Base-by-base conservation (phyloP, 2,113 vertebrate species). In the Perognathus longimembris region DNA sequence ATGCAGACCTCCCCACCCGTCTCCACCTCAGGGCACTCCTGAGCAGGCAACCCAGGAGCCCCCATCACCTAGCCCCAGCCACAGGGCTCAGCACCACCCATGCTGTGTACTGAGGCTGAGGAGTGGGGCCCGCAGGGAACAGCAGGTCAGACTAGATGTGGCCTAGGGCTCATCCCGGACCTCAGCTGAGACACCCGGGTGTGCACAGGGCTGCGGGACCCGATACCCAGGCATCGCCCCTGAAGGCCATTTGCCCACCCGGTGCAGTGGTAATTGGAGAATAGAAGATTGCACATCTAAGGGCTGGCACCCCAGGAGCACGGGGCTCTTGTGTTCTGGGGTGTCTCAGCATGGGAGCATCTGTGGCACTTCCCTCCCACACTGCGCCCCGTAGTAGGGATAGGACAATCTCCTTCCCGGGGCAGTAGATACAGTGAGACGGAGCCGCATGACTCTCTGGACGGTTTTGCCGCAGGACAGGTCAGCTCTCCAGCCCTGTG, bases 371-470 rank as follows among this genome's bases (percentile, higher is more conserved):
- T 45, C 45, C 28, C 5, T 59, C 67, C 26, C 40, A 40, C 45
- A 2, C 18, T 14, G 7, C 5, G 5, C 28, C 83, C 54, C 70
- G 21, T 50, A 64, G n/a, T 1, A 76, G 21, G 17, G 40, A 42
- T 26, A 22, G 6, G 63, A 54, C 9, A 38, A 20, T 28, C 34
- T 70, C 70, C 36, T 83, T 30, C 28, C n/a, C 34, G 40, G 57
- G 22, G 26, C 26, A 71, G 24, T 10, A 26, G 42, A 38, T 38
- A 45, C 14, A 24, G 34, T 54, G 54, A 15, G 9, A 17, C 54
- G 24, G 40, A 17, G 30, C 64, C 2, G 12, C 0, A 2, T 3
- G n/a, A 6, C 0, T 6, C 5, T 28, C 32, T n/a, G 22, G 4
- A 0, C 61, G 7, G 26, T 2, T 54, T 45, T 17, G 40, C 40